These are phyloP conservation scores for Lepus oiostolus DNA, from an alignment of 2,797 vertebrate genomes.

Conservation along the genomic window DNA sequence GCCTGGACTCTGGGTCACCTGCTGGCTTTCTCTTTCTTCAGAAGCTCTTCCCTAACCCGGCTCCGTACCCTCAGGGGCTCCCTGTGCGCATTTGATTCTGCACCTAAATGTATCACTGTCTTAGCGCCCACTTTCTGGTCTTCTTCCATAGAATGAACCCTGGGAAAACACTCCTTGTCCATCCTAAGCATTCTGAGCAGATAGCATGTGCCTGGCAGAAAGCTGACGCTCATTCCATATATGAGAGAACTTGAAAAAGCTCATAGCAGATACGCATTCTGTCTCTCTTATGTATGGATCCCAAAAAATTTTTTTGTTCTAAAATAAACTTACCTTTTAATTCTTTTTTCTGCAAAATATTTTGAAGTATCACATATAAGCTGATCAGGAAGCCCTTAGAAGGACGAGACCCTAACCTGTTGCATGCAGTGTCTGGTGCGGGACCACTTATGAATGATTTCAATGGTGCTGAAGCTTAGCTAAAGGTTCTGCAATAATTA, in stretches of 20 bases:
- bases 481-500: background rate
- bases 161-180: background rate
- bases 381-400: background rate
- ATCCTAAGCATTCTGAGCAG: background rate
- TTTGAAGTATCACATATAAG: background rate
- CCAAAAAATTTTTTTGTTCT: too few relatives aligned
- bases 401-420: background rate
- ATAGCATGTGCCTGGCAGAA: background rate
- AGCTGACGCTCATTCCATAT: background rate
- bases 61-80: background rate
- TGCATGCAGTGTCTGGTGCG: background rate
- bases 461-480: background rate
- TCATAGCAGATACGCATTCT: too few relatives aligned
- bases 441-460: background rate
- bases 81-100: background rate
- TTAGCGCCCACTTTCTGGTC: background rate
- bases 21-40: background rate
- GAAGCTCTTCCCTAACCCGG: background rate
- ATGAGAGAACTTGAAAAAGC: too few relatives aligned
- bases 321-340: too few relatives aligned
- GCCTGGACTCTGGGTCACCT: background rate
- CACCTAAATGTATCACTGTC: background rate
- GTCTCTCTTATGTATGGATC: too few relatives aligned
- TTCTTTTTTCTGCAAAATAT: too few relatives aligned
- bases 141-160: background rate